These are phyloP conservation scores for Coenobita brevimanus DNA, from an alignment of 1,140 invertebrate species.

Conservation along the genomic window DNA sequence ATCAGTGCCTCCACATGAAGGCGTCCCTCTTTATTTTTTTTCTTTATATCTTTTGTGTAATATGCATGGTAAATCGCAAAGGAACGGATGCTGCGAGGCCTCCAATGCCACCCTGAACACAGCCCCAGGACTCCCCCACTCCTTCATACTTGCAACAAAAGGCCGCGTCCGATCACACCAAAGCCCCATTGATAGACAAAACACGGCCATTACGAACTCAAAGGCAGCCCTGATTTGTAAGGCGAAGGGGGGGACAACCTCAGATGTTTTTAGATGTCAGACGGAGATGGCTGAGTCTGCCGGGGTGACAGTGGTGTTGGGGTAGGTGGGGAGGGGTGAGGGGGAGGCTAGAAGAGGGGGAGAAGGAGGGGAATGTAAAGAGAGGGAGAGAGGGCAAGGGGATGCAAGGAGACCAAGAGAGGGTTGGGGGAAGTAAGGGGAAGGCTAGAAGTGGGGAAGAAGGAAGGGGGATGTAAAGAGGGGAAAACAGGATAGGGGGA, in stretches of 20 bases:
- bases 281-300: constrained; percentile 45
- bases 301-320: constrained; percentile 2
- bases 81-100: too few relatives aligned
- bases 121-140: constrained; percentile 38
- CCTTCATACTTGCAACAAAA: constrained; percentile 64
- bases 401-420: background rate
- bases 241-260: constrained; percentile 50
- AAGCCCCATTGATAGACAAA: constrained; percentile 63
- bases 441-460: background rate
- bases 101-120: too few relatives aligned
- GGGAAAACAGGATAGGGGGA: background rate
- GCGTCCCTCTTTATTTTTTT: too few relatives aligned
- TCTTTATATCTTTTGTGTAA: too few relatives aligned
- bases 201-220: constrained; percentile 61
- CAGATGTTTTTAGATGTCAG: constrained; percentile 61
- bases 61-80: too few relatives aligned
- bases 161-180: constrained; percentile 61
- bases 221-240: constrained; percentile 62
- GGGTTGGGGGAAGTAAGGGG: background rate
- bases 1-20: too few relatives aligned
- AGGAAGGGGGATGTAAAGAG: background rate
- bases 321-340: background rate
- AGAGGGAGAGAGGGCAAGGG: background rate
- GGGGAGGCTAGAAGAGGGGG: background rate
- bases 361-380: background rate